Evolutionary conservation across 2,113 vertebrate genomes (phyloP).

Genomic region (Cheirogaleus medius): DNA sequence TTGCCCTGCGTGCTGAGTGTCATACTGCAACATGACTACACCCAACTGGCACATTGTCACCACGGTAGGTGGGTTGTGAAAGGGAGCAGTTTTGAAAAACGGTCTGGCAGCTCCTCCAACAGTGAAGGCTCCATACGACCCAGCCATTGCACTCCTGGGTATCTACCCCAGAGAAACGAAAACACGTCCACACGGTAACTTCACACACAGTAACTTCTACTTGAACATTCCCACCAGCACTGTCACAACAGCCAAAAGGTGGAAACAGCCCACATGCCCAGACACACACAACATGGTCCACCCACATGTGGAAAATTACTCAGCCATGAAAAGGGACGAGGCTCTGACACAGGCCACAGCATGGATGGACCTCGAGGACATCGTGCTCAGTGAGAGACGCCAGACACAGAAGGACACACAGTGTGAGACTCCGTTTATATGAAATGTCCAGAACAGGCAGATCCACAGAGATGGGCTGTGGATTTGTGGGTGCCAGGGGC

Average conservation of each 20-base stretch:
- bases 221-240: too few species aligned
- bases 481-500: too few species aligned
- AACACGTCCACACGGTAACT: neutral
- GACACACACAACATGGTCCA: too few species aligned
- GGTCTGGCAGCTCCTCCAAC: neutral
- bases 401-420: too few species aligned
- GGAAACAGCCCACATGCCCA: neutral
- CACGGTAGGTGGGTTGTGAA: neutral
- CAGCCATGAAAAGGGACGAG: accelerated
- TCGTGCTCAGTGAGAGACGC: neutral
- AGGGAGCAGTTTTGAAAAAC: neutral
- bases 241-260: accelerated
- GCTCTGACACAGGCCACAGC: neutral
- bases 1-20: neutral
- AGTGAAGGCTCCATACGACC: accelerated
- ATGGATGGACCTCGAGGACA: neutral
- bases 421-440: too few species aligned
- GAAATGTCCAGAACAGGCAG: too few species aligned
- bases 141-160: neutral
- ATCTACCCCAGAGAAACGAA: neutral
- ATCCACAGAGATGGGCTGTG: too few species aligned
- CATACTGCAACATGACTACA: neutral
- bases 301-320: accelerated
- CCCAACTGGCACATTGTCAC: neutral
- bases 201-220: neutral